Percentiles rank a stretch among this genome's conserved stretches.
Conservation (phyloP, 1,140 invertebrate genomes). For the Ceratina calcarata region DNA sequence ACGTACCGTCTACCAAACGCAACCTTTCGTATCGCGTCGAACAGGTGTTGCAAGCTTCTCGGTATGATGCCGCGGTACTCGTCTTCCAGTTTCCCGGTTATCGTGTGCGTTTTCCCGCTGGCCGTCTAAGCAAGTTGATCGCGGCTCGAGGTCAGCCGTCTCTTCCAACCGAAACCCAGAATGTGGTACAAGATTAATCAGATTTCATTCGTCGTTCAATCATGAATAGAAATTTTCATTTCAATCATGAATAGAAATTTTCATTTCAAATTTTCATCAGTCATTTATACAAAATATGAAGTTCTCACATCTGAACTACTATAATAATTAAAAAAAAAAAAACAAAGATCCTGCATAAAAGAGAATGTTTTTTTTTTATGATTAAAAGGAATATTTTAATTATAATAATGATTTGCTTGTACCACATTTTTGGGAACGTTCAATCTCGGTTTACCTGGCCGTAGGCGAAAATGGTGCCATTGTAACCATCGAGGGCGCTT, state of each 20-base stretch:
- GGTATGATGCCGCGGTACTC: slow-evolving; percentile 83
- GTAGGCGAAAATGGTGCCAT: slow-evolving; percentile 93
- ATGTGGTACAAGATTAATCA: background rate
- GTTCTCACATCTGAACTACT: no score
- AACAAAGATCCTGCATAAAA: no score
- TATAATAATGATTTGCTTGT: no score
- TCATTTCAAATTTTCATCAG: no score
- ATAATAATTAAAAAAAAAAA: no score
- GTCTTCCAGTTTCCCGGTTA: slow-evolving; percentile 82
- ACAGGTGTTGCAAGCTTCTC: slow-evolving; percentile 82
- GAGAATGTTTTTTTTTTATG: no score
- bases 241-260: no score
- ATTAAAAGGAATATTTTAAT: no score
- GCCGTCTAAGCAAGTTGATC: slow-evolving; percentile 76
- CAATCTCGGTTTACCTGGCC: slow-evolving; percentile 82
- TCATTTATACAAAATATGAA: no score
- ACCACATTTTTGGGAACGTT: background rate
- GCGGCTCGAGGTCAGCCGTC: background rate
- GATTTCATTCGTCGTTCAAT: background rate
- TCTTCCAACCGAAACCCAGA: background rate
- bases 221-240: no score
- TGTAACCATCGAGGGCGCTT: slow-evolving; percentile 87
- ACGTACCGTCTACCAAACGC: slow-evolving; percentile 15
- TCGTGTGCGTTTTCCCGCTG: slow-evolving; percentile 86
- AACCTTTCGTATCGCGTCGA: slow-evolving; percentile 81